Evolutionary conservation across 2,888 invertebrate species (phyloP).

Genomic region (Seira musarum): DNA sequence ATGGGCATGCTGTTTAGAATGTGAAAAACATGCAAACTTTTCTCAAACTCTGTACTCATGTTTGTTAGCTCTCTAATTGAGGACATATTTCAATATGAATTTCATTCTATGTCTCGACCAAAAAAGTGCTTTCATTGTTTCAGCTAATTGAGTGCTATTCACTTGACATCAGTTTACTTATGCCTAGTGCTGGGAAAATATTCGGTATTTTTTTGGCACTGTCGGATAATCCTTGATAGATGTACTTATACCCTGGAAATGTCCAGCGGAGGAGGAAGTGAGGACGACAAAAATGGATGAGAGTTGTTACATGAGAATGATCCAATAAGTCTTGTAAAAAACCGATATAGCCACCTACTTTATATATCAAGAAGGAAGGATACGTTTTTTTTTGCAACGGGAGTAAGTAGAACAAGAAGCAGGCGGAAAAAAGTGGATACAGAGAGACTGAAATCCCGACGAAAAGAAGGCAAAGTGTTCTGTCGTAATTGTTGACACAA

Average conservation of each 20-base stretch:
- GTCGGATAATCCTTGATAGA: background rate
- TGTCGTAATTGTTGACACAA: conserved; percentile 63
- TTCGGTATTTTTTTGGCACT: background rate
- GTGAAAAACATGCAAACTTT: background rate
- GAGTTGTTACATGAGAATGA: conserved; percentile 52
- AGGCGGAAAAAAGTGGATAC: conserved; percentile 1
- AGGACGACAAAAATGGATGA: conserved; percentile 59
- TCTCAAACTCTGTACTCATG: background rate
- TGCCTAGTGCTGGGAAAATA: conserved; percentile 32
- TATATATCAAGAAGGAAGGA: background rate
- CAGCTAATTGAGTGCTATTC: conserved; percentile 58
- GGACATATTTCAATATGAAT: background rate
- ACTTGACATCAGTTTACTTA: conserved; percentile 40
- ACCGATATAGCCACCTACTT: conserved; percentile 47
- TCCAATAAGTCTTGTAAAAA: conserved; percentile 53
- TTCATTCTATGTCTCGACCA: background rate
- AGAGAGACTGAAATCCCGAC: background rate
- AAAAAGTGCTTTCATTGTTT: conserved; percentile 31
- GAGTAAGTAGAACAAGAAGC: conserved; percentile 12
- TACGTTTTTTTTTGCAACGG: conserved; percentile 3
- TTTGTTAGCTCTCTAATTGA: background rate
- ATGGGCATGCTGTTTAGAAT: background rate
- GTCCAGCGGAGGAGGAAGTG: conserved; percentile 50
- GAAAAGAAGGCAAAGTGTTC: conserved; percentile 33
- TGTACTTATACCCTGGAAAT: background rate